A percentile compares a stretch with the other conserved stretches of the same genome.
These are phyloP conservation scores for Lytechinus pictus DNA, from an alignment of 35 echinoderm and acorn worm species.

Conservation along the genomic window DNA sequence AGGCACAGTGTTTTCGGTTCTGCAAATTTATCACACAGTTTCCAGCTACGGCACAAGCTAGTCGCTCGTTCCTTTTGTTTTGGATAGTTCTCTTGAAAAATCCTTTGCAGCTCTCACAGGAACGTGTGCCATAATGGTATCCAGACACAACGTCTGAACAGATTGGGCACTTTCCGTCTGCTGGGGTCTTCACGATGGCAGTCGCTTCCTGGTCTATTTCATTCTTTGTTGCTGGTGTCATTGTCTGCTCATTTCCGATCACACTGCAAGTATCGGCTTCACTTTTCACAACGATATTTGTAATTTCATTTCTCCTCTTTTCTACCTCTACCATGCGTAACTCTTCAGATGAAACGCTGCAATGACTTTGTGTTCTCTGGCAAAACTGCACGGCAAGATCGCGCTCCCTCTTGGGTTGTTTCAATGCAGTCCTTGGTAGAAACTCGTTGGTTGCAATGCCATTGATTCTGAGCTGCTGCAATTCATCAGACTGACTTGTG, in stretches of 20 bases:
- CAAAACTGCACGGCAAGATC: not conserved
- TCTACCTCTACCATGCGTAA: not conserved
- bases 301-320: not conserved
- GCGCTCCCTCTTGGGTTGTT: not conserved
- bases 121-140: conserved; percentile 93
- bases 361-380: not conserved
- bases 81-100: conserved; percentile 95
- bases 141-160: conserved; percentile 83
- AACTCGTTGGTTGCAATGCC: not conserved
- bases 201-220: not conserved
- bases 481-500: not conserved
- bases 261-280: not conserved
- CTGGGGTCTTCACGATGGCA: conserved; percentile 3
- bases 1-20: conserved; percentile 85
- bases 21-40: conserved; percentile 65
- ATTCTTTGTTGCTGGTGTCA: not conserved
- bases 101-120: conserved; percentile 95
- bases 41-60: conserved; percentile 61
- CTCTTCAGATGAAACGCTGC: not conserved
- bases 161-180: conserved; percentile 81
- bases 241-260: not conserved
- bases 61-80: conserved; percentile 78
- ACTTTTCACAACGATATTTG: not conserved
- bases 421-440: not conserved
- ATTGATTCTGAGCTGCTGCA: not conserved